Conservation (phyloP, 2,888 invertebrate species). For the Hymenopus coronatus region DNA sequence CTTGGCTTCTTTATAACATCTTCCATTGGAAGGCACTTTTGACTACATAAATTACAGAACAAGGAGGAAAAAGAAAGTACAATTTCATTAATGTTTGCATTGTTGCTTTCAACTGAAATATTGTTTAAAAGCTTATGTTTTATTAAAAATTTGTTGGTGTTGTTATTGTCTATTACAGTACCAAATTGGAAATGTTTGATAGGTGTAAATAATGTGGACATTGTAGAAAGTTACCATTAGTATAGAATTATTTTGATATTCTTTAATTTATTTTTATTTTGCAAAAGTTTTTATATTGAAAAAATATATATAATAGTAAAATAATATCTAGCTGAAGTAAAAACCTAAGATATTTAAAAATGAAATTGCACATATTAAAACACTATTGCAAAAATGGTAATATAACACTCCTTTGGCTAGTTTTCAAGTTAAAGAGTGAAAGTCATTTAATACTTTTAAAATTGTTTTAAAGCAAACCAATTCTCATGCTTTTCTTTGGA, state of each 20-base stretch:
- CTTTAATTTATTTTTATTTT: conserved; percentile 12
- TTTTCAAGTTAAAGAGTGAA: background rate
- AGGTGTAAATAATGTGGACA: background rate
- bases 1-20: conserved; percentile 20
- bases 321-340: background rate
- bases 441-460: background rate
- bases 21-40: background rate
- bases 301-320: background rate
- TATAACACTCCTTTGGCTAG: background rate
- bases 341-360: background rate
- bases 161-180: conserved; percentile 14
- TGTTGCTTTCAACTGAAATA: background rate
- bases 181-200: background rate
- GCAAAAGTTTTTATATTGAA: background rate
- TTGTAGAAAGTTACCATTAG: conserved; percentile 17
- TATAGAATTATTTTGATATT: conserved; percentile 6
- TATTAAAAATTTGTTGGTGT: background rate
- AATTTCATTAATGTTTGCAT: conserved; percentile 11
- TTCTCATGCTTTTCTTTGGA: background rate
- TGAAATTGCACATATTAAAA: background rate
- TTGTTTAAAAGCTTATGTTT: conserved; percentile 1
- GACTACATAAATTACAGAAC: background rate
- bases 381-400: background rate
- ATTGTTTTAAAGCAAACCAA: background rate
- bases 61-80: background rate